Evolutionary conservation across 2,113 vertebrate genomes (phyloP).

Genomic region (Oceanodroma tethys): DNA sequence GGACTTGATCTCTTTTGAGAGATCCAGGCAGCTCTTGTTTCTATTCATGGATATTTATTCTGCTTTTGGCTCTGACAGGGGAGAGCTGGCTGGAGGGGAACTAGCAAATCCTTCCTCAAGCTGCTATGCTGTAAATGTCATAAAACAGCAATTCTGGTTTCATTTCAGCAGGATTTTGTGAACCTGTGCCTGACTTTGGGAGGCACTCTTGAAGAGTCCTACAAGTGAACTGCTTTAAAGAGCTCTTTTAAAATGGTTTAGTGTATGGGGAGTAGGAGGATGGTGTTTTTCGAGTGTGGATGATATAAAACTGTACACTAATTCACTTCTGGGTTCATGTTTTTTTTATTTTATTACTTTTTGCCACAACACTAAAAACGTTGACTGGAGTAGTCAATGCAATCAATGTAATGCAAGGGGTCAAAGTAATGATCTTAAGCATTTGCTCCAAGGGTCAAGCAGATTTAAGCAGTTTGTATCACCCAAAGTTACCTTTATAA

Average conservation of each 20-base stretch:
- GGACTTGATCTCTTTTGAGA: background rate
- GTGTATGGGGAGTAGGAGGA: background rate
- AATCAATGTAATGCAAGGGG: background rate
- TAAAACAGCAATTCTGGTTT: slow-evolving; percentile 25
- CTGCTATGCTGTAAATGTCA: slow-evolving; percentile 43
- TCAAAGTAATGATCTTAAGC: background rate
- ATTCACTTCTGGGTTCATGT: background rate
- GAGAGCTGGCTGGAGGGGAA: slow-evolving; percentile 17
- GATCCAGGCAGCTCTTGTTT: background rate
- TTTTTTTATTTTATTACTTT: background rate
- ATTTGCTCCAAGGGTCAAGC: background rate
- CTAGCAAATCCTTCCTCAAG: slow-evolving; percentile 23
- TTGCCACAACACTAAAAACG: background rate
- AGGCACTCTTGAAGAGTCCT: background rate
- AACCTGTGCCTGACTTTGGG: background rate
- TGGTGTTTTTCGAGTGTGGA: background rate
- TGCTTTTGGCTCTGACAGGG: slow-evolving; percentile 5
- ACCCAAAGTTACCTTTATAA: background rate
- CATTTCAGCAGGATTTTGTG: slow-evolving; percentile 27
- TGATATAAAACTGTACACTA: background rate
- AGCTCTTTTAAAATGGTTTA: background rate
- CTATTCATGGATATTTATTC: background rate
- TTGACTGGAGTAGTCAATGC: background rate
- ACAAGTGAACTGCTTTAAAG: background rate
- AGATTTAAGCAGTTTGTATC: background rate